Evolutionary conservation across 1,140 invertebrate species (phyloP).

Genomic region (Diachasmimorpha longicaudata): DNA sequence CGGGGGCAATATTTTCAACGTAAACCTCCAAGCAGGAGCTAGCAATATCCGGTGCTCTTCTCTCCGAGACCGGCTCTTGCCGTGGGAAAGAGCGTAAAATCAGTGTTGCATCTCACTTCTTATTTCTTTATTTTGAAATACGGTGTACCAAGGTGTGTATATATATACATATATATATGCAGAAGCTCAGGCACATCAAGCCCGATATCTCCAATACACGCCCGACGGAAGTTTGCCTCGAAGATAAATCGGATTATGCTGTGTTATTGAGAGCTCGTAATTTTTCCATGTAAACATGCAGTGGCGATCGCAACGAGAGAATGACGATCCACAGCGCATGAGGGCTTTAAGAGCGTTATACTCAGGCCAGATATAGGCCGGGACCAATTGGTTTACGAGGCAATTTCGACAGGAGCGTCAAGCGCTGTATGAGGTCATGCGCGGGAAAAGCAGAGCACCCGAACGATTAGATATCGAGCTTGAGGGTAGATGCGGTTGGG

Average conservation of each 20-base stretch:
- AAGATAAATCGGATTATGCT: slow-evolving; percentile 30
- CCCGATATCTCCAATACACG: neutral
- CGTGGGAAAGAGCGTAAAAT: slow-evolving; percentile 25
- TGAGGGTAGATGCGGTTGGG: slow-evolving; percentile 15
- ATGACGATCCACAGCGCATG: neutral
- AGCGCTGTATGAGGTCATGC: neutral
- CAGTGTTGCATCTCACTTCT: neutral
- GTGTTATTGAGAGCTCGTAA: slow-evolving; percentile 29
- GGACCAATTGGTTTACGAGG: slow-evolving; percentile 27
- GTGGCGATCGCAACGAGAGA: neutral
- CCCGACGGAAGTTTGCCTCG: slow-evolving; percentile 18
- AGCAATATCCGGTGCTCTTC: slow-evolving; percentile 16
- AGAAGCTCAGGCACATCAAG: neutral
- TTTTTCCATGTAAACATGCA: slow-evolving; percentile 11
- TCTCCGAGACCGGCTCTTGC: slow-evolving; percentile 2
- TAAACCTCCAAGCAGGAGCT: slow-evolving; percentile 5
- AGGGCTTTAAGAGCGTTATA: neutral
- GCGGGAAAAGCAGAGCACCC: slow-evolving; percentile 2
- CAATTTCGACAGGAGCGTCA: slow-evolving; percentile 11
- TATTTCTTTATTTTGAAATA: neutral
- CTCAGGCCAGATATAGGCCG: slow-evolving; percentile 3
- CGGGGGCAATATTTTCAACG: slow-evolving; percentile 8
- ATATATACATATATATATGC: slow-evolving; percentile 13
- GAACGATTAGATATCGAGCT: slow-evolving; percentile 28
- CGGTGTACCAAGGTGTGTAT: neutral